A percentile compares a stretch with the other conserved stretches of the same genome.
These are phyloP conservation scores for Drosophila yooni DNA, from an alignment of 2,888 invertebrate genomes.

Conservation along the genomic window DNA sequence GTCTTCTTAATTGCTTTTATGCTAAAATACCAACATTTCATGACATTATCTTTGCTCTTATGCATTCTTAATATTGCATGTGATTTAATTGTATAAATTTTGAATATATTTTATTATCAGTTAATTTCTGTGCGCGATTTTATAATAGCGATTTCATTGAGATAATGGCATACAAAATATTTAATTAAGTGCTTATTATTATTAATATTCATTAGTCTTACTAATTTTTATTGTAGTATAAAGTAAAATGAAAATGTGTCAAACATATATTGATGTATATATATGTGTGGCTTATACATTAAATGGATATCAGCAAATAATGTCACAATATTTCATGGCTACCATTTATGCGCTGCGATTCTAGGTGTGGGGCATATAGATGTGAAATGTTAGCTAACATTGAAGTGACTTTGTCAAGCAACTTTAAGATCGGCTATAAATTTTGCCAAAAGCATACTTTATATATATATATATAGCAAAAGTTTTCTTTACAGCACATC, in stretches of 20 bases:
- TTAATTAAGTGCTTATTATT: neutral
- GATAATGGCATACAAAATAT: constrained; percentile 36
- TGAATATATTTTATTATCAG: constrained; percentile 24
- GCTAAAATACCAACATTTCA: neutral
- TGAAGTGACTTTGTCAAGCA: neutral
- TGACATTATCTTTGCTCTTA: constrained; percentile 13
- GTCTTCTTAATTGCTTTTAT: constrained; percentile 27
- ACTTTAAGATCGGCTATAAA: neutral
- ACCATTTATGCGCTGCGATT: constrained; percentile 6
- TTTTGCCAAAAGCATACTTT: neutral
- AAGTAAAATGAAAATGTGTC: neutral
- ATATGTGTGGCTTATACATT: constrained; percentile 3
- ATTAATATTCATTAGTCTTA: constrained; percentile 25
- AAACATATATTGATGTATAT: neutral
- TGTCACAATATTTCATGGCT: constrained; percentile 6
- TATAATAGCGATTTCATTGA: constrained; percentile 40
- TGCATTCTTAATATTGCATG: constrained; percentile 9
- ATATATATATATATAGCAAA: neutral
- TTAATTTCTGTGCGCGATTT: constrained; percentile 14
- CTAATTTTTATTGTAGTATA: neutral
- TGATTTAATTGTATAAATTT: constrained; percentile 39
- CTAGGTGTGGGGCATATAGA: neutral
- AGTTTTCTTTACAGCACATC: constrained; percentile 16
- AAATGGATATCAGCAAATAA: constrained; percentile 4
- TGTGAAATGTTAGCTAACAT: neutral